Base-by-base conservation (phyloP, 92 coral and sea anemone genomes). In the Montipora capitata region DNA sequence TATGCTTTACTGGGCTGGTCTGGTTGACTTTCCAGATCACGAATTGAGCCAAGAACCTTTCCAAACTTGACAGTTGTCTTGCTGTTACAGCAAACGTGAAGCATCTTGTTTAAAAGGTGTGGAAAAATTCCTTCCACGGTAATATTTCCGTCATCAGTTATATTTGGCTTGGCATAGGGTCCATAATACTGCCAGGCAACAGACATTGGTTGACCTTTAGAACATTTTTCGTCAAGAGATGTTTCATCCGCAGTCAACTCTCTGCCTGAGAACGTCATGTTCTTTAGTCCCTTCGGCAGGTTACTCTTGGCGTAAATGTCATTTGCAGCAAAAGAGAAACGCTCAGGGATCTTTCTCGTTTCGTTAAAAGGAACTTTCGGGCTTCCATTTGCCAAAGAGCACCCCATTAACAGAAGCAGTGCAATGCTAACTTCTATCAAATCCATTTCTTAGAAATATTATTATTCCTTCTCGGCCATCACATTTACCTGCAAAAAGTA, bases 111-210 rank as follows among this genome's bases (percentile, higher is more conserved):
- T 0, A 98, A 83, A 2, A 98, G 93, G 40, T 94, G 95, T 11
- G 99, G 98, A 81, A 98, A 96, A 63, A 98, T 98, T 7, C 99
- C 99, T 10, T 92, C 97, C 10, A 98, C 94, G 13, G 94, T 98
- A n/a, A 94, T 76, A 48, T 80, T 80, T 6, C 77, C 79, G 4
- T 72, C 79, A 4, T 72, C 64, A 5, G 43, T n/a, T 7, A 18
- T 48, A 0, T 90, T 10, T 1, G 89, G 96, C 74, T 79, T 92
- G 5, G 94, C 94, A 76, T 98, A 98, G 7, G 99, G 99, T 3
- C 99, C 99, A 56, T 98, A 98, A 58, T 88, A 96, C 80, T 94
- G 96, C 99, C 99, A 98, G 1, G 98, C 81, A 5, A 96, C 99
- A 15, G 98, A 91, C 43, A 98, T 45, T 5, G 98, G 98, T 14